Conservation (phyloP, 2,113 vertebrate species). For the Boleophthalmus pectinirostris region DNA sequence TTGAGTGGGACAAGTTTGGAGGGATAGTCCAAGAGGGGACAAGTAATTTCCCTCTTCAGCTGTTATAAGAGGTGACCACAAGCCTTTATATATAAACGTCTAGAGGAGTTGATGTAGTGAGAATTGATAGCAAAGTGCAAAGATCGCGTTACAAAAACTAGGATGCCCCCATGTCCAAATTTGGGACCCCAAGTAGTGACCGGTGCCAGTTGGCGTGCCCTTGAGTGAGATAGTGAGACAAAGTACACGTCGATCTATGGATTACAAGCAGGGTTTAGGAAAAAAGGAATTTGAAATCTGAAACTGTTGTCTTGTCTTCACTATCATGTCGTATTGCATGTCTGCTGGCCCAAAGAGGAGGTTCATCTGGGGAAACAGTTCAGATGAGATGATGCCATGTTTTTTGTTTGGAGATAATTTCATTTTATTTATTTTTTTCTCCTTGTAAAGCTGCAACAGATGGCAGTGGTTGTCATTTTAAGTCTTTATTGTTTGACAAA, state of each 20-base stretch:
- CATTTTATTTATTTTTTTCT: constrained; percentile 24
- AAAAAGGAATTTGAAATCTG: constrained; percentile 71
- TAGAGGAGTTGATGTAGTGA: constrained; percentile 49
- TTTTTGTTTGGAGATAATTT: constrained; percentile 48
- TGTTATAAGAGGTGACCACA: constrained; percentile 64
- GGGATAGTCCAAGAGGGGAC: constrained; percentile 59
- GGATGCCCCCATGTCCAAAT: constrained; percentile 66
- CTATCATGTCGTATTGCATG: constrained; percentile 67
- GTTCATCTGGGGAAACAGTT: constrained; percentile 64
- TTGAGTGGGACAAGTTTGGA: constrained; percentile 55
- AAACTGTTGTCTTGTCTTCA: constrained; percentile 77
- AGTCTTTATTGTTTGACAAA: constrained; percentile 8
- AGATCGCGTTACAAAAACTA: constrained; percentile 64
- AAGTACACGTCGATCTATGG: constrained; percentile 72
- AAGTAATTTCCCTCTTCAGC: constrained; percentile 59
- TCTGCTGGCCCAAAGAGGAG: constrained; percentile 55
- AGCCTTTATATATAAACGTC: constrained; percentile 72
- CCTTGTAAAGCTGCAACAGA: constrained; percentile 15
- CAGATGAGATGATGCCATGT: constrained; percentile 44
- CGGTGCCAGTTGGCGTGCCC: constrained; percentile 72
- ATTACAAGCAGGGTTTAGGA: constrained; percentile 73
- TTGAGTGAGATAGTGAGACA: constrained; percentile 71
- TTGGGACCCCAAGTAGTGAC: constrained; percentile 53
- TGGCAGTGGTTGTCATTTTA: constrained; percentile 32
- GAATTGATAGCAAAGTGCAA: constrained; percentile 47